Evolutionary conservation across 2,797 vertebrate genomes (phyloP), one percentile per base, ranked within the genome.

Genomic region (Phataginus tetradactyla): DNA sequence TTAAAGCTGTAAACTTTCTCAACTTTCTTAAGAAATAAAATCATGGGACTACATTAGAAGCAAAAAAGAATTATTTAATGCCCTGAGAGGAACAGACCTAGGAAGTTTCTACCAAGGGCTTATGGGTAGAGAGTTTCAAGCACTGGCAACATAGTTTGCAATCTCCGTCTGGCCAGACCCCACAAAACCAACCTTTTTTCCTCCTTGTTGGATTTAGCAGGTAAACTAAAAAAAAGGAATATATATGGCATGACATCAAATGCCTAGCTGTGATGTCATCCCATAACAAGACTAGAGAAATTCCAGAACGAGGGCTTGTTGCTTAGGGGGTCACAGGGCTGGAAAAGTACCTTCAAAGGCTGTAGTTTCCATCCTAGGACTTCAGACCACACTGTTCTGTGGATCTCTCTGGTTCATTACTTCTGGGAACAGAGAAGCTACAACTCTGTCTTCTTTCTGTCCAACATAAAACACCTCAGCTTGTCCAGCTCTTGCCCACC

Each of bases 21-120:
- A 96, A 90, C 71, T 96, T 94, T 95, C 96, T 94, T 97, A 92
- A 95, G 88, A 97, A 97, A 96, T 96, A 96, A 98, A 98, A 92
- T 95, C 91, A 87, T 88, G 84, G 53, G 80, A 96, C 77, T 92
- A 55, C n/a, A 78, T 59, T 93, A 77, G 91, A 90, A 83, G 79
- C 79, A 90, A 90, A 96, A 80, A 59, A 94, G 79, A 90, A 91
- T 96, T 42, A 84, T 96, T 96, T 94, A 83, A 86, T 80, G 25
- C 51, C 75, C 81, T 61, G 13, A 71, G 64, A 84, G 23, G 21
- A 85, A 74, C 25, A 51, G 37, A 63, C 37, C 37, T 87, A 45
- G 20, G 66, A 49, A 12, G 2, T 77, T 87, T 94, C 66, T 49
- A 7, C 75, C 6, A 8, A 27, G 57, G 74, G 29, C 53, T 61